phyloP scores from a whole-genome alignment of 2,113 vertebrate genomes.

The Gymnobelideus leadbeateri region DNA sequence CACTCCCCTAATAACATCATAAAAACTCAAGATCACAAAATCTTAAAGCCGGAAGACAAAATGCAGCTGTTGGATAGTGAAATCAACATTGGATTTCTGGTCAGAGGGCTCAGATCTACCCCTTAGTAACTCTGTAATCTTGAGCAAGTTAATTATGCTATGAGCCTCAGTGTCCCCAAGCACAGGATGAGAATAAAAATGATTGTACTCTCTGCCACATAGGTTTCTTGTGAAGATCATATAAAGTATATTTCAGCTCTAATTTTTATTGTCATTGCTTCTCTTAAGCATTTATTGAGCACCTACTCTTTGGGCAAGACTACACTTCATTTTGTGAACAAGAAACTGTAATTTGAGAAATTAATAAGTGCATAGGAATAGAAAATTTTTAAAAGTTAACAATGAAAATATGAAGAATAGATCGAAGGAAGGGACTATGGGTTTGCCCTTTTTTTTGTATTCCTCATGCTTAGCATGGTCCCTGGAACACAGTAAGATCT shows the following conservation, averaged over 20 bases:
- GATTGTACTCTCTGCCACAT: background rate
- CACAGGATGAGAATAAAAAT: background rate
- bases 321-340: background rate
- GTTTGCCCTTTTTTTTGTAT: too few species aligned
- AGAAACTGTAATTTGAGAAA: background rate
- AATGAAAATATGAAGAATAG: background rate
- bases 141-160: background rate
- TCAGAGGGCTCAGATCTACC: background rate
- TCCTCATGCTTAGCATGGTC: too few species aligned
- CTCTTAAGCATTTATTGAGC: background rate
- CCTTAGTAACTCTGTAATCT: background rate
- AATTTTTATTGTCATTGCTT: background rate
- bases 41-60: background rate
- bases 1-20: background rate
- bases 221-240: background rate
- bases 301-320: background rate
- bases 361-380: background rate
- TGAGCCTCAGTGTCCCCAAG: background rate
- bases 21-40: background rate
- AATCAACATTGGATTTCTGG: background rate
- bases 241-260: background rate
- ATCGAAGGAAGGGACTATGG: background rate
- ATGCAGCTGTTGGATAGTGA: background rate
- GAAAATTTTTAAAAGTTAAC: background rate
- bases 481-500: too few species aligned